phyloP scores from a whole-genome alignment of 2,797 vertebrate species.

The Graptemys geographica region DNA sequence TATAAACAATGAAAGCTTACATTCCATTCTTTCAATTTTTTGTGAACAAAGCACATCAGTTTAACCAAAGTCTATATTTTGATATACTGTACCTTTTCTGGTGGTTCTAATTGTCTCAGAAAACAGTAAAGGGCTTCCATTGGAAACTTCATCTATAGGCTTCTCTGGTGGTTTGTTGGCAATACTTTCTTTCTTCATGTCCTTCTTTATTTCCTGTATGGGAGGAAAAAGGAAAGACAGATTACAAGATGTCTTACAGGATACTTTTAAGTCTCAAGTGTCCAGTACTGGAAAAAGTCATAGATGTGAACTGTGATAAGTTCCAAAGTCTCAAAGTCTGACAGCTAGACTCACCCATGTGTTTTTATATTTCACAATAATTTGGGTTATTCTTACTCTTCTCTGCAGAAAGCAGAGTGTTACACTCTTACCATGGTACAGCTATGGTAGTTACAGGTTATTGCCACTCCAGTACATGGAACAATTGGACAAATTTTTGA shows the following conservation, averaged over 20 bases:
- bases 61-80: background rate
- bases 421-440: background rate
- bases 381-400: background rate
- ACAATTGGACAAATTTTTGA: background rate
- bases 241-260: constrained; percentile 24
- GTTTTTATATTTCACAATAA: background rate
- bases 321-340: background rate
- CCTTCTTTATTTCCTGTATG: constrained; percentile 93
- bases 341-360: background rate
- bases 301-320: background rate
- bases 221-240: constrained; percentile 41
- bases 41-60: background rate
- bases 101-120: constrained; percentile 88
- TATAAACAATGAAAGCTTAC: constrained; percentile 4
- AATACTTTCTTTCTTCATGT: constrained; percentile 90
- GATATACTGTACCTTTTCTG: constrained; percentile 87
- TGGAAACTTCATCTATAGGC: constrained; percentile 88
- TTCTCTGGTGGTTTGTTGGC: constrained; percentile 84
- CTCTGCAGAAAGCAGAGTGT: background rate
- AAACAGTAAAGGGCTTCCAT: constrained; percentile 90
- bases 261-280: constrained; percentile 44
- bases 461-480: background rate
- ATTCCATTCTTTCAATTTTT: background rate
- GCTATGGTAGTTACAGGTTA: background rate
- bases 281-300: background rate